These are phyloP conservation scores for Hemichromis elongatus DNA, from an alignment of 2,113 vertebrate species.

Conservation along the genomic window DNA sequence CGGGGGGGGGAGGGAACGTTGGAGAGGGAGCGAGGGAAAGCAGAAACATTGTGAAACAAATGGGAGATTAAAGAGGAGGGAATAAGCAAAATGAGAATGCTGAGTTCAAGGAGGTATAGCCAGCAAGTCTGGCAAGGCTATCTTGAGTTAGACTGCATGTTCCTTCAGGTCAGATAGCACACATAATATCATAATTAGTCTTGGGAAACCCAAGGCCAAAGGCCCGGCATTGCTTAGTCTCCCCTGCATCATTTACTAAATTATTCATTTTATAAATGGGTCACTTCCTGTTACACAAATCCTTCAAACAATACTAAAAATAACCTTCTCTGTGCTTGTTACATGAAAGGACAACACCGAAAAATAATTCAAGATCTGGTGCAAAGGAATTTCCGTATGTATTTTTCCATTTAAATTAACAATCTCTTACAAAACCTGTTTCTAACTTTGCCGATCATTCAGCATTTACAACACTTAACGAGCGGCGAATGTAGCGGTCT, in stretches of 20 bases:
- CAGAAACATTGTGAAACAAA: not conserved
- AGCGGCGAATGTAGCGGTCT: not conserved
- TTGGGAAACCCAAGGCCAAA: not conserved
- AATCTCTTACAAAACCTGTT: not conserved
- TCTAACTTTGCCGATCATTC: not conserved
- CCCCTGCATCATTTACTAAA: not conserved
- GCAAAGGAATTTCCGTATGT: not conserved
- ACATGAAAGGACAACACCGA: not conserved
- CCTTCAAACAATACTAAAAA: constrained; percentile 26
- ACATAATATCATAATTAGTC: not conserved
- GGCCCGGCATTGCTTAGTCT: not conserved
- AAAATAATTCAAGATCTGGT: not conserved
- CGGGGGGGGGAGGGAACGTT: not conserved
- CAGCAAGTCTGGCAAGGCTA: not conserved
- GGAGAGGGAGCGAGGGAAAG: not conserved
- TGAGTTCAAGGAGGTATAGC: not conserved
- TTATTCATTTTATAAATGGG: not conserved
- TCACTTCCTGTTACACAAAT: constrained; percentile 55
- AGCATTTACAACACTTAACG: not conserved
- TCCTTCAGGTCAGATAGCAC: not conserved
- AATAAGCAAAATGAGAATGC: not conserved
- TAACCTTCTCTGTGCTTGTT: not conserved
- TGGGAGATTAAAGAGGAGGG: not conserved
- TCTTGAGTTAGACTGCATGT: not conserved
- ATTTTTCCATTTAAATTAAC: not conserved